Percentiles rank a stretch among this genome's conserved stretches.
phyloP scores from a whole-genome alignment of 2,113 vertebrate species.

The Manacus vitellinus region DNA sequence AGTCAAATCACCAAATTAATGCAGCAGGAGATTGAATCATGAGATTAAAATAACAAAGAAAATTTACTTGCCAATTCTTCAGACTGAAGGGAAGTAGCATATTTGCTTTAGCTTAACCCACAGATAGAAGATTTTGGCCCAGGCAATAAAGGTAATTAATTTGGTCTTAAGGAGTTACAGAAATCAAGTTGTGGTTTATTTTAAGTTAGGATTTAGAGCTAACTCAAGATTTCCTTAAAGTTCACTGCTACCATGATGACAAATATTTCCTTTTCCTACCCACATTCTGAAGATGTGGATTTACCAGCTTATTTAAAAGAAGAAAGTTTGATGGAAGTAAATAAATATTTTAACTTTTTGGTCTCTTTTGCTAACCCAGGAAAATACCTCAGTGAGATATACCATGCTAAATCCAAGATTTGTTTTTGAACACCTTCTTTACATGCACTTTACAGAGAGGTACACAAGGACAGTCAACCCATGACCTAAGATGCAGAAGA shows the following conservation, averaged over 20 bases:
- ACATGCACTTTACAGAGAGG: background rate
- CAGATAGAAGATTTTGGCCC: background rate
- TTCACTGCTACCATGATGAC: background rate
- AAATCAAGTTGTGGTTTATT: conserved; percentile 9
- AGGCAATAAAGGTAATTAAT: conserved; percentile 11
- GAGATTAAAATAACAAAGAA: conserved; percentile 66
- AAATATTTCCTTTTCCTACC: background rate
- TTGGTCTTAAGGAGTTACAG: background rate
- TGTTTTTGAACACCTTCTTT: background rate
- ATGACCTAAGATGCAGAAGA: background rate
- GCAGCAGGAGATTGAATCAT: conserved; percentile 55
- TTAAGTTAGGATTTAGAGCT: background rate
- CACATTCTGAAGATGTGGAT: background rate
- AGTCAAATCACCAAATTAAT: conserved; percentile 65
- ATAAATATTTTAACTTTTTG: background rate
- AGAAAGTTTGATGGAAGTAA: background rate
- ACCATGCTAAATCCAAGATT: background rate
- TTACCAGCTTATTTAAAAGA: background rate
- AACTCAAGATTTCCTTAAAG: background rate
- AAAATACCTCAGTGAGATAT: background rate
- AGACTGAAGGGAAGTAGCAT: background rate
- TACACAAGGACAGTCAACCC: background rate
- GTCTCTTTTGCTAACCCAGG: background rate
- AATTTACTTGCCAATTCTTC: conserved; percentile 21
- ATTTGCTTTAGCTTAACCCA: conserved; percentile 1